phyloP scores from a whole-genome alignment of 2,888 invertebrate genomes.

The Leptopilina syphax region DNA sequence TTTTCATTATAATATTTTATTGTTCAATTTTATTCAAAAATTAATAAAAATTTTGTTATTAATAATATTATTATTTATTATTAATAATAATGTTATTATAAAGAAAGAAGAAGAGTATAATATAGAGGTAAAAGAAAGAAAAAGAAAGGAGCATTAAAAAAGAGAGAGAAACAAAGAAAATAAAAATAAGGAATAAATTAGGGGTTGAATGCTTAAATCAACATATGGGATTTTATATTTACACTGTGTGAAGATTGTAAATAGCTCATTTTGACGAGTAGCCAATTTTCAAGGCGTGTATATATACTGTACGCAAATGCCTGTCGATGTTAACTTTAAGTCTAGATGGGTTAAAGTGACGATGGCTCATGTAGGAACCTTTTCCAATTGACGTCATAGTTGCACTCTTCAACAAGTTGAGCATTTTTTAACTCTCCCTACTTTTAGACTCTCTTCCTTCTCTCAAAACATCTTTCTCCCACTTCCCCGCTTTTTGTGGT shows the following conservation, averaged over 20 bases:
- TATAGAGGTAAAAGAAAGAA: no score
- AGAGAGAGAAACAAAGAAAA: not conserved
- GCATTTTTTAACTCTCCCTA: conserved; percentile 49
- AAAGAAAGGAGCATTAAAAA: not conserved
- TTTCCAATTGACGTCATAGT: conserved; percentile 76
- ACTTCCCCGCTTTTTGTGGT: conserved; percentile 49
- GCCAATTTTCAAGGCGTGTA: conserved; percentile 62
- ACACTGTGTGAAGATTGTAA: conserved; percentile 66
- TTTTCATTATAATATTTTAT: no score
- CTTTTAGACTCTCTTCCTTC: conserved; percentile 20
- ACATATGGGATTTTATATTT: conserved; percentile 63
- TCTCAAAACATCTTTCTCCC: conserved; percentile 31
- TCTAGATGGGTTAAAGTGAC: conserved; percentile 45
- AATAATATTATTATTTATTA: no score
- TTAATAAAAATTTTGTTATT: no score
- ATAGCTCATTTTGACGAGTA: conserved; percentile 67
- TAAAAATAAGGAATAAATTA: not conserved
- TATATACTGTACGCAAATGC: conserved; percentile 46
- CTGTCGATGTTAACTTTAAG: conserved; percentile 50
- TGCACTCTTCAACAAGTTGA: conserved; percentile 61
- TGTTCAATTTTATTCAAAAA: no score
- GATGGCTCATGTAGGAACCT: conserved; percentile 66
- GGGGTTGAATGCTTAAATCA: conserved; percentile 25
- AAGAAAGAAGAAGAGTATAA: no score
- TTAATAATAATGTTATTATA: no score